phyloP scores from a whole-genome alignment of 2,797 vertebrate species.

The Siniperca obscura region DNA sequence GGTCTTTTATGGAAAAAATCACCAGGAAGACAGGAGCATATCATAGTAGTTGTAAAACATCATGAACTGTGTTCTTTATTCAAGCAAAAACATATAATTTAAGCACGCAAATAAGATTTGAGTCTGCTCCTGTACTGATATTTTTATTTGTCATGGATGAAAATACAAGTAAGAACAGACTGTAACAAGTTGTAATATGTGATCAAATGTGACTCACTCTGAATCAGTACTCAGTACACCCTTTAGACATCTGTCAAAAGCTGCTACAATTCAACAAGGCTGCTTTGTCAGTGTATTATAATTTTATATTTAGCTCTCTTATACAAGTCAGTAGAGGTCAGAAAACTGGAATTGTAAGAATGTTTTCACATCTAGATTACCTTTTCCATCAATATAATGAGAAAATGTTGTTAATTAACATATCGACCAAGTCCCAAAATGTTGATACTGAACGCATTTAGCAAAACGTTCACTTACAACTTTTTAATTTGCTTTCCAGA shows the following conservation, averaged over 20 bases:
- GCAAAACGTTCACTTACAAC: too few species aligned
- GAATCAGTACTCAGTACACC: neutral
- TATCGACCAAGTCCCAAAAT: too few species aligned
- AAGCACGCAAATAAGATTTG: neutral
- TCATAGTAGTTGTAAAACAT: neutral
- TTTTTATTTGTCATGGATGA: slow-evolving; percentile 21
- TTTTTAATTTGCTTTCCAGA: too few species aligned
- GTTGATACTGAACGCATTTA: too few species aligned
- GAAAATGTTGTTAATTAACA: too few species aligned
- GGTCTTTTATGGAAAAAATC: neutral
- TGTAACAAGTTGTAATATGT: slow-evolving; percentile 1
- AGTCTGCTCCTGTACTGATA: neutral
- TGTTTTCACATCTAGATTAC: slow-evolving; percentile 1
- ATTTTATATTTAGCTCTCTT: neutral
- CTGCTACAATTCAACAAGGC: neutral
- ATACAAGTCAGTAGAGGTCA: neutral
- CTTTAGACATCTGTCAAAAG: neutral
- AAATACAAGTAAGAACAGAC: slow-evolving; percentile 23
- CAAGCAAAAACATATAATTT: neutral
- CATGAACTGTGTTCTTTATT: neutral
- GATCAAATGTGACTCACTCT: neutral
- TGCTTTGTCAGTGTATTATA: neutral
- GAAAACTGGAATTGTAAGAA: neutral
- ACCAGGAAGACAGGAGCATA: neutral
- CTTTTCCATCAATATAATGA: too few species aligned